Evolutionary conservation across 1,140 invertebrate species (phyloP), one percentile per base, ranked within the genome.

Genomic region (Camponotus vicinus): DNA sequence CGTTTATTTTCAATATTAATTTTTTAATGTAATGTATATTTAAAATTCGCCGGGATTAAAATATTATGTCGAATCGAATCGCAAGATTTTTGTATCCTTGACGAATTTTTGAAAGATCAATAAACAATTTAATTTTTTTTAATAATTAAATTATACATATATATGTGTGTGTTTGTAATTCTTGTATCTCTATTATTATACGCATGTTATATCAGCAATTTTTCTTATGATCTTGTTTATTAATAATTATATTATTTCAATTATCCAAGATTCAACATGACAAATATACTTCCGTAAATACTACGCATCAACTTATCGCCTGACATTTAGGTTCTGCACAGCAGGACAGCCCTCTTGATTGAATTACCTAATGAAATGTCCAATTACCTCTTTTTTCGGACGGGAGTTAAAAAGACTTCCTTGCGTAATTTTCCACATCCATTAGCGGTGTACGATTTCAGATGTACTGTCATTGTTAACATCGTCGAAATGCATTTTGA

Each of bases 371-470:
- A 15, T 27, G 49, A 57, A 83, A 75, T 5, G 18, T 45, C 40
- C 66, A 59, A 42, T 34, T 45, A 73, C 9, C 15, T 52, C 0
- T 83, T 57, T 59, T 73, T 61, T 63, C 40, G 40, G 42, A 15
- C 37, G 11, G 42, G 27, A 55, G 7, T 49, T 55, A 27, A 75
- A 49, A 40, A 59, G 34, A 45, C 8, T 45, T 67, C 27, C 75
- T 57, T 80, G 66, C 49, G 27, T 57, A 45, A 49, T 75, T 83
- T 61, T 73, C 40, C 27, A 21, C n/a, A 18, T 73, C 40, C 55
- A 61, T 70, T 75, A 83, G 55, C 69, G 69, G 55, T 55, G 34
- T 63, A 49, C 79, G 55, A 75, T 83, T 75, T 83, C 79, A 70
- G 69, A 34, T 34, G 40, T 18, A 27, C 55, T 45, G 57, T 75